A percentile compares a stretch with the other conserved stretches of the same genome.
Evolutionary conservation across 1,140 invertebrate species (phyloP).

Genomic region (Tenebrio molitor): DNA sequence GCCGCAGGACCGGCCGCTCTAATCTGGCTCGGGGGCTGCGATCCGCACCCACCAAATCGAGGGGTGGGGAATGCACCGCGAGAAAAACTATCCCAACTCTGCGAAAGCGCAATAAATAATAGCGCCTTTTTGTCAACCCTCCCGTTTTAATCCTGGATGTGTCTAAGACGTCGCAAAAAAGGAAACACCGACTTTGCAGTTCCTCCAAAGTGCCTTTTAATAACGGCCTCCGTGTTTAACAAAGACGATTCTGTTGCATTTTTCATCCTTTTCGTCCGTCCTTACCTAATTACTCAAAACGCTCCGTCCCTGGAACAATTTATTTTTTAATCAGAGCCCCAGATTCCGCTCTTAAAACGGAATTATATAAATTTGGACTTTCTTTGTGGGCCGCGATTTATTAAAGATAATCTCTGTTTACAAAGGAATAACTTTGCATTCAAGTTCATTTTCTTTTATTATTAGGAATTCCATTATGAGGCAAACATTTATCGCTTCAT

Average conservation of each 20-base stretch:
- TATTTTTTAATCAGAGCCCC: constrained; percentile 35
- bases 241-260: constrained; percentile 14
- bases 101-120: constrained; percentile 27
- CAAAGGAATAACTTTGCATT: constrained; percentile 39
- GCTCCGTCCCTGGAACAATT: constrained; percentile 9
- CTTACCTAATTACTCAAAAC: constrained; percentile 25
- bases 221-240: constrained; percentile 11
- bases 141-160: constrained; percentile 32
- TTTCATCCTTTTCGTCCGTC: constrained; percentile 3
- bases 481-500: constrained; percentile 37
- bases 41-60: background rate
- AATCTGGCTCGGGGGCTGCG: no score
- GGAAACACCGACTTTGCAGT: background rate
- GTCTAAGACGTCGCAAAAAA: constrained; percentile 9
- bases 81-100: constrained; percentile 19
- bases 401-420: constrained; percentile 40
- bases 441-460: constrained; percentile 40
- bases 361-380: constrained; percentile 37
- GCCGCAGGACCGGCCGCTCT: constrained; percentile 14
- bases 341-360: constrained; percentile 22
- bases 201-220: constrained; percentile 21
- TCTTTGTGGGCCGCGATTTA: constrained; percentile 27
- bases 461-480: constrained; percentile 30
- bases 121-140: constrained; percentile 11
- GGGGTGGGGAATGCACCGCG: background rate